phyloP scores from a whole-genome alignment of 2,888 invertebrate species.

The Galeopsomyia nigrocyanea region DNA sequence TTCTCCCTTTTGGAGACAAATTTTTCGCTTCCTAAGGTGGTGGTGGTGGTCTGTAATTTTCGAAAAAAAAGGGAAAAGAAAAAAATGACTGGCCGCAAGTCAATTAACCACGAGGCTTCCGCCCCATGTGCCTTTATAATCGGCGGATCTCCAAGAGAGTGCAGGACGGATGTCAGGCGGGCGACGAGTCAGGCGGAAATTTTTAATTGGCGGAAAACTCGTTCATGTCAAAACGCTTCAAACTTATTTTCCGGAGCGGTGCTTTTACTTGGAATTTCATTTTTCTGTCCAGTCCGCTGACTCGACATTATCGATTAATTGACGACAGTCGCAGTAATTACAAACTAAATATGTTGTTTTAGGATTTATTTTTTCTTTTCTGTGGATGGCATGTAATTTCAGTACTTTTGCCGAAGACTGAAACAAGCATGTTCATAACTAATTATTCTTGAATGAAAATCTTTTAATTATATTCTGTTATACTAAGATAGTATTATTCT shows the following conservation, averaged over 20 bases:
- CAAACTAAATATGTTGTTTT: too few relatives aligned
- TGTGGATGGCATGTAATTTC: too few relatives aligned
- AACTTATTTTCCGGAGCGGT: conserved; percentile 15
- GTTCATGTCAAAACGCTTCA: conserved; percentile 2
- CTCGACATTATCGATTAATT: too few relatives aligned
- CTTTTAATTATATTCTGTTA: too few relatives aligned
- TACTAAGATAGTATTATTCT: too few relatives aligned
- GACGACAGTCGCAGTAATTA: too few relatives aligned
- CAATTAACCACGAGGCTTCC: conserved; percentile 27
- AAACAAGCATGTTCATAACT: too few relatives aligned
- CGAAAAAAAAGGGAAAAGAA: background rate
- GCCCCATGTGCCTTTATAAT: conserved; percentile 4
- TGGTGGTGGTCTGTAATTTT: conserved; percentile 30
- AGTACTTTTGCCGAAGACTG: too few relatives aligned
- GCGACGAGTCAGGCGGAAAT: conserved; percentile 26
- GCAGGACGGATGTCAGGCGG: background rate
- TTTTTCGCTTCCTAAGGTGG: conserved; percentile 17
- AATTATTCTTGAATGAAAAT: too few relatives aligned
- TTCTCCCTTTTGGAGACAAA: background rate
- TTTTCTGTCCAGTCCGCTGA: too few relatives aligned
- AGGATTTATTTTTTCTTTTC: too few relatives aligned
- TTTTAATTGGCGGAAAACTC: conserved; percentile 37
- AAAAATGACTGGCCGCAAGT: conserved; percentile 4
- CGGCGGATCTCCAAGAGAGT: conserved; percentile 1
- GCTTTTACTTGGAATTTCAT: background rate